A percentile compares a stretch with the other conserved stretches of the same genome.
phyloP scores from a whole-genome alignment of 2,888 invertebrate species.

The Dryomyza anilis region DNA sequence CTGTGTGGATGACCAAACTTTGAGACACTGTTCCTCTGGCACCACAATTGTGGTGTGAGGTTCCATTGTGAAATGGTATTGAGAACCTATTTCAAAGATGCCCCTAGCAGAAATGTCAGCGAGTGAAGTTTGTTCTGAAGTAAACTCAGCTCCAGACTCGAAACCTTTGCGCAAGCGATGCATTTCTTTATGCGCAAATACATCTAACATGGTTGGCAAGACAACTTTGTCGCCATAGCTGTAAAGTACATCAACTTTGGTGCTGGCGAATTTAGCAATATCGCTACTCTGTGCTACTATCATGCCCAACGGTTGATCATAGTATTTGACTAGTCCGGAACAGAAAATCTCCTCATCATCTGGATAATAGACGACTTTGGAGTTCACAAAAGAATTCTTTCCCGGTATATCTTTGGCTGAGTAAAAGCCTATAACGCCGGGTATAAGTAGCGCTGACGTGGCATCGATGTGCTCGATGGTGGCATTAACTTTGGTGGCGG shows the following conservation, averaged over 20 bases:
- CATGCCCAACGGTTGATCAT: slow-evolving; percentile 76
- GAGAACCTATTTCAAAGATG: slow-evolving; percentile 64
- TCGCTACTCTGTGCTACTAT: slow-evolving; percentile 70
- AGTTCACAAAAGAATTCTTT: slow-evolving; percentile 63
- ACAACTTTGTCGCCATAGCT: slow-evolving; percentile 32
- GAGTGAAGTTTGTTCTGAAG: too few relatives aligned
- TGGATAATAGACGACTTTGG: slow-evolving; percentile 53
- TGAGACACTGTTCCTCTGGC: slow-evolving; percentile 73
- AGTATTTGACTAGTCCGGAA: slow-evolving; percentile 61
- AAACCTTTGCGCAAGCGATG: slow-evolving; percentile 34
- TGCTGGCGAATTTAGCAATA: slow-evolving; percentile 66
- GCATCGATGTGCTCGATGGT: slow-evolving; percentile 67
- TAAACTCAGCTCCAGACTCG: slow-evolving; percentile 27
- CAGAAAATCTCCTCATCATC: slow-evolving; percentile 53
- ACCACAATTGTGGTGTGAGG: slow-evolving; percentile 69
- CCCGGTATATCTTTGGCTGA: slow-evolving; percentile 73
- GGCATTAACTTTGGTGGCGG: slow-evolving; percentile 65
- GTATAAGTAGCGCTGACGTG: slow-evolving; percentile 65
- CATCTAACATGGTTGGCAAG: slow-evolving; percentile 37
- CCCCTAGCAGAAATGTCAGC: slow-evolving; percentile 57
- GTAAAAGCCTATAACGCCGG: slow-evolving; percentile 69
- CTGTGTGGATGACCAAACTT: slow-evolving; percentile 69
- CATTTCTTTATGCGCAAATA: slow-evolving; percentile 33
- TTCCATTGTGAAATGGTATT: slow-evolving; percentile 78
- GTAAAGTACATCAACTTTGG: slow-evolving; percentile 64